phyloP scores from a whole-genome alignment of 2,888 invertebrate genomes.

The Bellardia bayeri region DNA sequence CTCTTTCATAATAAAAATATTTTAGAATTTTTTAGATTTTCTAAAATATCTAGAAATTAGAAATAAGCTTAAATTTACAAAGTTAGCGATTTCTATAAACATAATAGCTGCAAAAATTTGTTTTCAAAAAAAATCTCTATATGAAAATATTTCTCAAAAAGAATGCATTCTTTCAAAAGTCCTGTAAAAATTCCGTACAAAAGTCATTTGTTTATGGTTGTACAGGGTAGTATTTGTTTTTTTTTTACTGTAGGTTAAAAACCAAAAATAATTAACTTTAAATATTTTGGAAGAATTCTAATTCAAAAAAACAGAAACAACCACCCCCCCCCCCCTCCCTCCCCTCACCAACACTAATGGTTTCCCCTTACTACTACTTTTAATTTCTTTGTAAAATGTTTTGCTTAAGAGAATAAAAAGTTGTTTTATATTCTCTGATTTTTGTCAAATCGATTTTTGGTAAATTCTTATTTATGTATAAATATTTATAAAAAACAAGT shows the following conservation, averaged over 20 bases:
- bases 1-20: too few relatives aligned
- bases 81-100: too few relatives aligned
- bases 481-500: background rate
- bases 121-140: too few relatives aligned
- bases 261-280: slow-evolving; percentile 22
- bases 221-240: slow-evolving; percentile 46
- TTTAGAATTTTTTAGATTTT: too few relatives aligned
- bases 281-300: slow-evolving; percentile 24
- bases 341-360: background rate
- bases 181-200: background rate
- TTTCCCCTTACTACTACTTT: slow-evolving; percentile 28
- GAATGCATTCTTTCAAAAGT: slow-evolving; percentile 38
- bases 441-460: slow-evolving; percentile 44
- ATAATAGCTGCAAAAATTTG: too few relatives aligned
- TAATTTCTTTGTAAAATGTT: slow-evolving; percentile 16
- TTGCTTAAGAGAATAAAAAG: slow-evolving; percentile 11
- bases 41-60: too few relatives aligned
- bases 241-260: slow-evolving; percentile 53
- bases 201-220: slow-evolving; percentile 56
- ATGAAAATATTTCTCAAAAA: background rate
- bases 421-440: slow-evolving; percentile 14
- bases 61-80: too few relatives aligned
- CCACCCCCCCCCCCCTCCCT: background rate
- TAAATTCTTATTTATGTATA: slow-evolving; percentile 6
- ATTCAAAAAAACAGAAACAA: too few relatives aligned